phyloP scores from a whole-genome alignment of 1,140 invertebrate genomes.

The Drosophila pallidifrons region DNA sequence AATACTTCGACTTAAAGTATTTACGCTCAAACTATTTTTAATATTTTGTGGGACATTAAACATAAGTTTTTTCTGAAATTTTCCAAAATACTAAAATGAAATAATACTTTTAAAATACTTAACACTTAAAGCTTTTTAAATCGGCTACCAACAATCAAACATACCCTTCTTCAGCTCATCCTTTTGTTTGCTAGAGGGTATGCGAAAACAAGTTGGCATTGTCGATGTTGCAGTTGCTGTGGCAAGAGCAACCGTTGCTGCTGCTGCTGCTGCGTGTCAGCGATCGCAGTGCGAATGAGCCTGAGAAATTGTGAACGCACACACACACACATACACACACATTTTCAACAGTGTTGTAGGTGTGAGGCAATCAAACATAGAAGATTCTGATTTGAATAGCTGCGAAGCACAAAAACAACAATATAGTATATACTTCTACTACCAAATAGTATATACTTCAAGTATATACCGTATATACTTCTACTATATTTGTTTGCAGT shows the following conservation, averaged over 20 bases:
- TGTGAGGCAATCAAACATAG: conserved; percentile 27
- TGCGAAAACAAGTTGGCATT: conserved; percentile 38
- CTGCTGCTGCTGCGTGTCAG: conserved; percentile 33
- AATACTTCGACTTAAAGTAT: too few relatives aligned
- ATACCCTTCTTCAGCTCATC: neutral
- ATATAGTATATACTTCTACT: too few relatives aligned
- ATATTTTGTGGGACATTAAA: too few relatives aligned
- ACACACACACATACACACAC: conserved; percentile 9
- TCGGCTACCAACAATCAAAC: neutral
- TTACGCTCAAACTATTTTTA: too few relatives aligned
- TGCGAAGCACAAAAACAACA: neutral
- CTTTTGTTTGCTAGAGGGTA: conserved; percentile 9
- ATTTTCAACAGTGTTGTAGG: conserved; percentile 3
- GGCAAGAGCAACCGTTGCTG: neutral
- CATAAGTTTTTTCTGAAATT: too few relatives aligned
- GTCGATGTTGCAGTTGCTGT: conserved; percentile 10
- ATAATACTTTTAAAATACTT: too few relatives aligned
- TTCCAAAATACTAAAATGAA: too few relatives aligned
- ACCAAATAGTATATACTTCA: too few relatives aligned
- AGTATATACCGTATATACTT: too few relatives aligned
- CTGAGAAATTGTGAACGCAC: conserved; percentile 37
- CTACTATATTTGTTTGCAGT: too few relatives aligned
- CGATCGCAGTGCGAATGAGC: conserved; percentile 33
- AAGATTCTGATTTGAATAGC: conserved; percentile 15
- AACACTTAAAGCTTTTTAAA: too few relatives aligned